Evolutionary conservation across 2,797 vertebrate genomes (phyloP).

Genomic region (Microctenopoma lineatum): DNA sequence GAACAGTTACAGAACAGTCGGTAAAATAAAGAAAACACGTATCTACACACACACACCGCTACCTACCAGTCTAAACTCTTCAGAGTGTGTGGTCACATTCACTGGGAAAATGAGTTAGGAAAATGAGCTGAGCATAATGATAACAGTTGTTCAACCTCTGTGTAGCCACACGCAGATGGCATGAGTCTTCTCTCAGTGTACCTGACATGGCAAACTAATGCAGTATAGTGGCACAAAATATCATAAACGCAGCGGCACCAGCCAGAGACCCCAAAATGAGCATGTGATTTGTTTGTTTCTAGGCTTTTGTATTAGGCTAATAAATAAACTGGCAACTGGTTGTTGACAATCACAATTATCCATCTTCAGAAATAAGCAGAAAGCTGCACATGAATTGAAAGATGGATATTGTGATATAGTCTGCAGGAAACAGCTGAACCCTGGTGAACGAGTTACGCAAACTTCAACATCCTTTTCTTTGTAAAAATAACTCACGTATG

Average conservation of each 20-base stretch:
- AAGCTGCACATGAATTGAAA: conserved; percentile 6
- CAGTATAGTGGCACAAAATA: background rate
- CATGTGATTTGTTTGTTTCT: background rate
- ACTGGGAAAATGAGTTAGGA: conserved; percentile 74
- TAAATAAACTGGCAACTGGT: background rate
- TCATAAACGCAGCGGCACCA: background rate
- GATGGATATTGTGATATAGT: conserved; percentile 2
- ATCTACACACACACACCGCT: background rate
- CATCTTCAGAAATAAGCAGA: background rate
- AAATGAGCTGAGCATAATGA: conserved; percentile 52
- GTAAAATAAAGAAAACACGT: background rate
- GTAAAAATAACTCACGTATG: background rate
- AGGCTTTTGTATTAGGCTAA: background rate
- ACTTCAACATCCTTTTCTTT: conserved; percentile 13
- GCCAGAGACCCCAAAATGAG: background rate
- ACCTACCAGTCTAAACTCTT: background rate
- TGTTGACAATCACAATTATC: background rate
- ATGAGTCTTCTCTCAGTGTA: background rate
- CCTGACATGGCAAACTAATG: background rate
- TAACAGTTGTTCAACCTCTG: conserved; percentile 2
- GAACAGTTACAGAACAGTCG: conserved; percentile 10
- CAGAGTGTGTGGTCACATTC: conserved; percentile 55
- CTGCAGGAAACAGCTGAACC: conserved; percentile 33
- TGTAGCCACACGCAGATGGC: background rate
- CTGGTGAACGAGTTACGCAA: background rate